Percentiles rank a stretch among this genome's conserved stretches.
Conservation (phyloP, 2,113 vertebrate genomes). For the Solenodon paradoxus region DNA sequence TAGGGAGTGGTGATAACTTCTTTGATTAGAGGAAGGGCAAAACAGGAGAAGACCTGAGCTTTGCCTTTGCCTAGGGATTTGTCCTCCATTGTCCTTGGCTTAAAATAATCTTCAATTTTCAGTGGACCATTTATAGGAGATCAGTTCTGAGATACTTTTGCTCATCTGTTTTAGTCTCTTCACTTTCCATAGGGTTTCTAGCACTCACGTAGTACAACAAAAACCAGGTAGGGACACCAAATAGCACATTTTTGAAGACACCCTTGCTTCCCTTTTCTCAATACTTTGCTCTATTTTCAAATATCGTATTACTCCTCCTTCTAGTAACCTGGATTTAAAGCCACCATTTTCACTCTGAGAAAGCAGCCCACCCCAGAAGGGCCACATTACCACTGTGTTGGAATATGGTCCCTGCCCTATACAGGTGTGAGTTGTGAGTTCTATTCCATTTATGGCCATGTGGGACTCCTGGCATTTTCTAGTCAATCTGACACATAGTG, state of each 20-base stretch:
- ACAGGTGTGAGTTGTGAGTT: neutral
- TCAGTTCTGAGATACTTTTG: no score
- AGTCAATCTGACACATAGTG: neutral
- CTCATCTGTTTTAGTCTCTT: no score
- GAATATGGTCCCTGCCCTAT: neutral
- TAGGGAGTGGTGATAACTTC: no score
- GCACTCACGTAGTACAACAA: neutral
- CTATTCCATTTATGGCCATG: no score
- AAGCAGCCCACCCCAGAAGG: neutral
- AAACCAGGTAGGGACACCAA: neutral
- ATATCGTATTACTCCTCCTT: neutral
- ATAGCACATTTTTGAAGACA: neutral
- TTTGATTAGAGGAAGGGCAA: no score
- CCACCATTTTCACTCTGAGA: neutral
- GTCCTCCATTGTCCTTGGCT: no score
- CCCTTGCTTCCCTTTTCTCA: neutral
- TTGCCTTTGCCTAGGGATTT: no score
- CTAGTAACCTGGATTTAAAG: neutral
- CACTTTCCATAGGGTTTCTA: neutral
- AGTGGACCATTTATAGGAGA: no score
- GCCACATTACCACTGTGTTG: neutral
- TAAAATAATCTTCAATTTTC: no score
- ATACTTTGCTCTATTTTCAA: neutral
- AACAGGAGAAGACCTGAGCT: no score
- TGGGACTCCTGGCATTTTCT: neutral